These are phyloP conservation scores for Bos taurus DNA, from an alignment of 2,113 vertebrate genomes.

Conservation along the genomic window ARS-UCD2.0 NC_037345.1:31891501-31892000, in stretches of 20 bases:
- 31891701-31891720: background rate
- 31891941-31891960: background rate
- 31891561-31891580: background rate
- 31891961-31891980: background rate
- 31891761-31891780: background rate
- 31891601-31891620: background rate
- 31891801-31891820: background rate
- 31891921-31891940: background rate
- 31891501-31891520: background rate
- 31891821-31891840: rapidly evolving
- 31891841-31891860: background rate
- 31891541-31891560: background rate
- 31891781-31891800: background rate
- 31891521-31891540: background rate
- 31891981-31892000: background rate
- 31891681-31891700: background rate
- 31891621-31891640: background rate
- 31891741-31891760: background rate
- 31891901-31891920: background rate
- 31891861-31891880: background rate
- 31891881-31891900: background rate
- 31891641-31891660: background rate
- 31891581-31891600: background rate
- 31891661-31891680: background rate
- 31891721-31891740: background rate